Evolutionary conservation across 1,140 invertebrate species (phyloP), one percentile per base, ranked within the genome.

Genomic region (Rhagoletis pomonella): DNA sequence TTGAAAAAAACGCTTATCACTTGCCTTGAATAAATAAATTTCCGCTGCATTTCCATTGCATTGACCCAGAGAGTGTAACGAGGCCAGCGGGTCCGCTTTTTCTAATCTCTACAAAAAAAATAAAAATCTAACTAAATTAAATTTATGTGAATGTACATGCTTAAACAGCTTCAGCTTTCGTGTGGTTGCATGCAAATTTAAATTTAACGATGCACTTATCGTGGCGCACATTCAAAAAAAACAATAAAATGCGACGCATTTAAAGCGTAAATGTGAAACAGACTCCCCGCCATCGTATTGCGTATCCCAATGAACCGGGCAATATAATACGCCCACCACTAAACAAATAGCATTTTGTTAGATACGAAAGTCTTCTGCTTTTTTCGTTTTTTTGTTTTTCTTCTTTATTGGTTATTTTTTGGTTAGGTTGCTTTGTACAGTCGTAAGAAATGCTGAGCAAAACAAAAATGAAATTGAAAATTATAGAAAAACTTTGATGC

Each of bases 11-110:
- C 17, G 44, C 50, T 81, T 81, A 81, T 55, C n/a, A n/a, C 73
- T 81, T 81, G 73, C 47, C 73, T 81, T 81, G n/a, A 81, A 50
- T 58, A 12, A 55, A 81, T 81, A n/a, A 9, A 81, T 77, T 50
- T 77, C 69, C 69, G 44, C 47, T 58, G 73, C 50, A 77, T 77
- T 77, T 50, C 47, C 50, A 50, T 42, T 55, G 50, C 73, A 19
- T 81, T 81, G 73, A 81, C 73, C 73, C 73, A 81, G 73, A 19
- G 73, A 50, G 73, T 6, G 44, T 14, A 73, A 44, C 12, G 67
- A 73, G 67, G 67, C 14, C 42, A 47, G 12, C 42, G 39, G 67
- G 67, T 81, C 73, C 50, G n/a, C 29, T 29, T 29, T 29, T 29
- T 29, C 73, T 81, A 81, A 58, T 81, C 73, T 19, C 9, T 1